Evolutionary conservation across 2,113 vertebrate genomes (phyloP), one percentile per base, ranked within the genome.

Genomic region (Antennarius striatus): DNA sequence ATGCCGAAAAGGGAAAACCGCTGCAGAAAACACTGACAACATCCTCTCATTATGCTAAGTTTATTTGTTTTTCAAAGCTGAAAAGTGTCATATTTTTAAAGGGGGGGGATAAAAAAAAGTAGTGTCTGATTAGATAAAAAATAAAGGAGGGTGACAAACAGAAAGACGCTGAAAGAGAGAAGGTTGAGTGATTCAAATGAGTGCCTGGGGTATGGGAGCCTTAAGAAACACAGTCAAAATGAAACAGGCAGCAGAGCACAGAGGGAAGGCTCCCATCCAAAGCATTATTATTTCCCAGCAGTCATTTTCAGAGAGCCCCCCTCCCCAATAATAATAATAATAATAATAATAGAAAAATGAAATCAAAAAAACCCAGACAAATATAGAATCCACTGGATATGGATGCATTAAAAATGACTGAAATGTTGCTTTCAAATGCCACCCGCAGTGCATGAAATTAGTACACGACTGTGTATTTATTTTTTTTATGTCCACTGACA

Each of bases 201-300:
- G 69, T 80, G 79, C 76, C 63, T 13, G 32, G 66, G 73, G 63
- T 82, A 71, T 71, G 83, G 81, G 79, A 84, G 79, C 78, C 76
- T 70, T 60, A 79, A 84, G 85, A 86, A 82, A 81, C 52, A 66
- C 71, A 85, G 84, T 75, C 85, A 84, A 84, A 86, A 87, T 75
- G 73, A 83, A 85, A 79, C 63, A 73, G 63, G 73, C 77, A 82
- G 77, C 79, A 16, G 75, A 87, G 81, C 80, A 76, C 68, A 80
- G 67, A 87, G 63, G 68, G 50, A 75, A 69, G 74, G 71, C 71
- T 73, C 16, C 80, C 64, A 63, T 81, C 80, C 84, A 82, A 76
- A 86, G 60, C 77, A 62, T 46, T 60, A 73, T 88, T 80, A 89
- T 85, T 84, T 89, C 80, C 82, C 85, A 81, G 63, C 60, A 81